A percentile compares a stretch with the other conserved stretches of the same genome.
Conservation (phyloP, 2,888 invertebrate genomes). For the Platerodrilus igneus region DNA sequence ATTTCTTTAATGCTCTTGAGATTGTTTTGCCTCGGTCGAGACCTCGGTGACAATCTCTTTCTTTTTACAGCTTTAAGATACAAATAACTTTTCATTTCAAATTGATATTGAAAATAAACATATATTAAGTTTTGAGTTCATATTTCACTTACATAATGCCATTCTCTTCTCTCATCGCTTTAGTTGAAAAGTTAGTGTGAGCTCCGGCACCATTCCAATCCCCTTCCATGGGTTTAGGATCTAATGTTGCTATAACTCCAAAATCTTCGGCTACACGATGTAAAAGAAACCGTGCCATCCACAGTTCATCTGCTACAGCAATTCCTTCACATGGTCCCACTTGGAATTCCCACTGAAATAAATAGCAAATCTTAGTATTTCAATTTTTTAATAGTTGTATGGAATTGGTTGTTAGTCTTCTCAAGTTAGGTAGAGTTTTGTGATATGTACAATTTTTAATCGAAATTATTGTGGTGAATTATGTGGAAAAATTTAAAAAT, state of each 20-base stretch:
- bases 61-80: too few species aligned
- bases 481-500: too few species aligned
- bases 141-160: constrained; percentile 77
- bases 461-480: too few species aligned
- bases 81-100: too few species aligned
- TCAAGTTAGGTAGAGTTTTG: too few species aligned
- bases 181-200: constrained; percentile 94
- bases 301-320: constrained; percentile 75
- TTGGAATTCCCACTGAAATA: constrained; percentile 74
- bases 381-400: too few species aligned
- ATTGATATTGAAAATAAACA: neutral
- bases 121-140: neutral
- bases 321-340: constrained; percentile 90
- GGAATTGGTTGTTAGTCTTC: too few species aligned
- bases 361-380: too few species aligned
- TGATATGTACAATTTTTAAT: too few species aligned
- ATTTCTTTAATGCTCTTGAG: too few species aligned
- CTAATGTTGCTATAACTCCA: constrained; percentile 73
- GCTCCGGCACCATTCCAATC: constrained; percentile 97
- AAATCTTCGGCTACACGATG: constrained; percentile 92
- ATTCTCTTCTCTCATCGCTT: constrained; percentile 82
- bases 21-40: too few species aligned
- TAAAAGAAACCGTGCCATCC: constrained; percentile 82
- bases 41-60: too few species aligned
- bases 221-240: constrained; percentile 74